Conservation (phyloP, 2,113 vertebrate genomes). For the Boleophthalmus pectinirostris region DNA sequence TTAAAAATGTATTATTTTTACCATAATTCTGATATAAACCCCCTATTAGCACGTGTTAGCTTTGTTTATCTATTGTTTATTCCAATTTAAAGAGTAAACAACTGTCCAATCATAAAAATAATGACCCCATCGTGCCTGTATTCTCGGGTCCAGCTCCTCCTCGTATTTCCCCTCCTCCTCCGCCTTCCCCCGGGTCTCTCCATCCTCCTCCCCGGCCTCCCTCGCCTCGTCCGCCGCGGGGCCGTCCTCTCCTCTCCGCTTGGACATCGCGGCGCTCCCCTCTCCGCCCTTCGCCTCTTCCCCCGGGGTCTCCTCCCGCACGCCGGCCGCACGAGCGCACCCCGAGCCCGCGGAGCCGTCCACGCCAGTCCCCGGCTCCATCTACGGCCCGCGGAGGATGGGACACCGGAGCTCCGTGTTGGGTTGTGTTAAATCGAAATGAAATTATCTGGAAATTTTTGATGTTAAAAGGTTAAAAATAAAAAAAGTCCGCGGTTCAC, state of each 20-base stretch:
- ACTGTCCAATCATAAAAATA: neutral
- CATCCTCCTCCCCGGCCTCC: slow-evolving; percentile 11
- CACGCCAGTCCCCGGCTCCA: slow-evolving; percentile 72
- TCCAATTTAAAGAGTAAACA: neutral
- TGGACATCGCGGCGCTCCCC: slow-evolving; percentile 18
- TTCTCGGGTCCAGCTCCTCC: slow-evolving; percentile 79
- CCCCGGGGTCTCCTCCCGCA: slow-evolving; percentile 69
- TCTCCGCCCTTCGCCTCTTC: slow-evolving; percentile 53
- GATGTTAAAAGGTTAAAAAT: neutral
- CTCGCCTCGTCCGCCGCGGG: slow-evolving; percentile 26
- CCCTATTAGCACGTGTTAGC: slow-evolving; percentile 3
- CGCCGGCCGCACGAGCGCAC: slow-evolving; percentile 27
- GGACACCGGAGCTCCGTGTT: neutral
- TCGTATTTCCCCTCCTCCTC: slow-evolving; percentile 53
- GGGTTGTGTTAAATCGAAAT: neutral
- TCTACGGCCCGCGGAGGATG: slow-evolving; percentile 52
- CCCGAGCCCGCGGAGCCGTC: slow-evolving; percentile 51
- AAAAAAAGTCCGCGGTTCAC: neutral
- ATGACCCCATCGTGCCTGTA: slow-evolving; percentile 66
- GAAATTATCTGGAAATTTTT: neutral
- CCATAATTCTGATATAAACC: neutral
- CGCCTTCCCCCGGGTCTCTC: neutral
- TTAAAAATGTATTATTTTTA: neutral
- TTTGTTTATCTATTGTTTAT: neutral
- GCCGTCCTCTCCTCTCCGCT: slow-evolving; percentile 27